A percentile compares a stretch with the other conserved stretches of the same genome.
Evolutionary conservation across 92 coral and sea anemone genomes (phyloP).

Genomic region (Porites cylindrica): DNA sequence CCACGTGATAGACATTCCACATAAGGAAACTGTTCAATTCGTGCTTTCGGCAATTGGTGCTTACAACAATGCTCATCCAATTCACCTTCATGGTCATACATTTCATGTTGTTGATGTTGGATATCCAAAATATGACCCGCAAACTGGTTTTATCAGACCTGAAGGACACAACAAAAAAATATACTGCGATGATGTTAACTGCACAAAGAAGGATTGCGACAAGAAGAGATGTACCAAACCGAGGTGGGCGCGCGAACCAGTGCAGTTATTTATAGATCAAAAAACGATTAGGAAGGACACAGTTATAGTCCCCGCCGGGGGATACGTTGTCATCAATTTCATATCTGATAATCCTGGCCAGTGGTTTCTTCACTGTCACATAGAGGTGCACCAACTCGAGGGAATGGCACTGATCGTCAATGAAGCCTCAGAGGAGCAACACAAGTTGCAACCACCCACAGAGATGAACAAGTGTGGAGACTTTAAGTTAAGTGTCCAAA

Average conservation of each 20-base stretch:
- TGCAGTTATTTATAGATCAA: slow-evolving; percentile 39
- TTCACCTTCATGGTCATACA: slow-evolving; percentile 79
- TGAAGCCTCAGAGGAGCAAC: slow-evolving; percentile 36
- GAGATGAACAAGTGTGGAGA: neutral
- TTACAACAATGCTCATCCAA: slow-evolving; percentile 48
- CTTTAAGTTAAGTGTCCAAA: neutral
- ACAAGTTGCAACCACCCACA: neutral
- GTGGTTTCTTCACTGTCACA: slow-evolving; percentile 51
- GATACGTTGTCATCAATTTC: slow-evolving; percentile 21
- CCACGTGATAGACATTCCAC: slow-evolving; percentile 65
- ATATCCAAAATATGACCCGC: slow-evolving; percentile 58
- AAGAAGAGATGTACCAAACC: neutral
- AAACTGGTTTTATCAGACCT: slow-evolving; percentile 32
- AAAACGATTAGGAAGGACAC: slow-evolving; percentile 29
- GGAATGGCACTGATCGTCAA: slow-evolving; percentile 71
- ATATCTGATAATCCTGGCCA: slow-evolving; percentile 60
- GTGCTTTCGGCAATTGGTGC: slow-evolving; percentile 57
- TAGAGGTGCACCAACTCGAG: neutral
- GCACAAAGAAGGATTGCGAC: neutral
- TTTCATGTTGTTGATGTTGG: slow-evolving; percentile 74
- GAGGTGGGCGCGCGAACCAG: neutral
- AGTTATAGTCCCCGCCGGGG: no score
- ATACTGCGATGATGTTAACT: slow-evolving; percentile 3
- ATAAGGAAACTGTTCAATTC: slow-evolving; percentile 63
- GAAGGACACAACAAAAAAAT: slow-evolving; percentile 33